These are phyloP conservation scores for Acrocera orbiculus DNA, from an alignment of 2,888 invertebrate species.

Conservation along the genomic window DNA sequence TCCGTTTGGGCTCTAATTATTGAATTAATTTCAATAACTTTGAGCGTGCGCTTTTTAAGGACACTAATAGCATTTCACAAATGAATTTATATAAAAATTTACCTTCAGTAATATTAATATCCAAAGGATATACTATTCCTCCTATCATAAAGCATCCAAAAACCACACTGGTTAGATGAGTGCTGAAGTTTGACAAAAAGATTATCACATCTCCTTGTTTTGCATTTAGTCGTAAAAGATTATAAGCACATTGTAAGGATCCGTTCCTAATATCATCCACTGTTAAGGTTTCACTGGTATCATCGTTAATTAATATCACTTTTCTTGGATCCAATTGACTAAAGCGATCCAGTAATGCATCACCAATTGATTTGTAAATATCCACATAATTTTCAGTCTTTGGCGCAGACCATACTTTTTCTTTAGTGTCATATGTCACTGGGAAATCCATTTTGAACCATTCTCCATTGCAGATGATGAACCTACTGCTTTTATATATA, in stretches of 20 bases:
- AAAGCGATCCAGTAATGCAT: too few relatives aligned
- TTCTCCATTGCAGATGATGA: too few relatives aligned
- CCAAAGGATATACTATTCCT: constrained; percentile 1
- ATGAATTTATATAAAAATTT: background rate
- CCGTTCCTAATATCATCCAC: background rate
- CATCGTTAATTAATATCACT: constrained; percentile 2
- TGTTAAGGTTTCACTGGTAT: background rate
- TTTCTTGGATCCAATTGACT: constrained; percentile 1
- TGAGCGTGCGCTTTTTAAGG: too few relatives aligned
- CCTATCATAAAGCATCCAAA: constrained; percentile 3
- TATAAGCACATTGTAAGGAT: background rate
- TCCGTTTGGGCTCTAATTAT: too few relatives aligned
- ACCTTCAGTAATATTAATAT: constrained; percentile 3
- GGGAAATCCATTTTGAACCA: too few relatives aligned
- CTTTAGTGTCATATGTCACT: too few relatives aligned
- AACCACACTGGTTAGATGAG: constrained; percentile 2
- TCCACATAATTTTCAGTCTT: too few relatives aligned
- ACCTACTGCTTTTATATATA: too few relatives aligned
- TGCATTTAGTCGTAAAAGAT: background rate
- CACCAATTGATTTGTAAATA: too few relatives aligned
- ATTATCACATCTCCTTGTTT: constrained; percentile 3
- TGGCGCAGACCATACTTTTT: too few relatives aligned
- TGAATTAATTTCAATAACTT: too few relatives aligned
- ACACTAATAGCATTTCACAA: too few relatives aligned
- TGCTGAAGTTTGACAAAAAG: background rate